These are phyloP conservation scores for Reticulitermes lucifugus DNA, from an alignment of 2,888 invertebrate species.

Conservation along the genomic window DNA sequence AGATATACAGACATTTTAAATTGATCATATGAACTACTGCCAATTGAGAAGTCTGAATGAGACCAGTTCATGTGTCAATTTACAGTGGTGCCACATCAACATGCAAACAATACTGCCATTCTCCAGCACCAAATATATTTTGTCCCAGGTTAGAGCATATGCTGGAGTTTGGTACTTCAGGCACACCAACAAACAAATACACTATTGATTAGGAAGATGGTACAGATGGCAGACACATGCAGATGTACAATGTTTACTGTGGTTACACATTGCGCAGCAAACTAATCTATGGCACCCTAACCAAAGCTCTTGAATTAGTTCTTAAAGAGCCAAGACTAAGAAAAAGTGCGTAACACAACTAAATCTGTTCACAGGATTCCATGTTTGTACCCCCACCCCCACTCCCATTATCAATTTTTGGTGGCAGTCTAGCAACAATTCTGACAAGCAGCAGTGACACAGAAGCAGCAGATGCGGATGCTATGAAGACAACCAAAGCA, in stretches of 20 bases:
- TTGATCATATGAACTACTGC: constrained; percentile 28
- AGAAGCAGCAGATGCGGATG: constrained; percentile 11
- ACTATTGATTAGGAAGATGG: neutral
- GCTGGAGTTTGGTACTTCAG: neutral
- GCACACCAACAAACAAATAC: neutral
- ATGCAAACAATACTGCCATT: neutral
- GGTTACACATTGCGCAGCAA: neutral
- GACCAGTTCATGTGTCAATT: constrained; percentile 21
- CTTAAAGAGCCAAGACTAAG: neutral
- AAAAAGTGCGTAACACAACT: neutral
- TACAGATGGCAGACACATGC: neutral
- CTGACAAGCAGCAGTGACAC: neutral
- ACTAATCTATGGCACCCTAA: neutral
- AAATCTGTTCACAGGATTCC: neutral
- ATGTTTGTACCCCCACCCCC: neutral
- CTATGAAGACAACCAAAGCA: constrained; percentile 11
- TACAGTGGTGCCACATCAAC: constrained; percentile 12
- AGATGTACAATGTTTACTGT: neutral
- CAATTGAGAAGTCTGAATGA: neutral
- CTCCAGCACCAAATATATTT: neutral
- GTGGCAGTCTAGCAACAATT: neutral
- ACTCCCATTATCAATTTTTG: neutral
- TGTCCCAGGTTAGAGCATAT: neutral
- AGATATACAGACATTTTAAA: neutral
- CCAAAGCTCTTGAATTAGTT: too few species aligned